Conservation (phyloP, 2,888 invertebrate species). For the Graphium colonna region DNA sequence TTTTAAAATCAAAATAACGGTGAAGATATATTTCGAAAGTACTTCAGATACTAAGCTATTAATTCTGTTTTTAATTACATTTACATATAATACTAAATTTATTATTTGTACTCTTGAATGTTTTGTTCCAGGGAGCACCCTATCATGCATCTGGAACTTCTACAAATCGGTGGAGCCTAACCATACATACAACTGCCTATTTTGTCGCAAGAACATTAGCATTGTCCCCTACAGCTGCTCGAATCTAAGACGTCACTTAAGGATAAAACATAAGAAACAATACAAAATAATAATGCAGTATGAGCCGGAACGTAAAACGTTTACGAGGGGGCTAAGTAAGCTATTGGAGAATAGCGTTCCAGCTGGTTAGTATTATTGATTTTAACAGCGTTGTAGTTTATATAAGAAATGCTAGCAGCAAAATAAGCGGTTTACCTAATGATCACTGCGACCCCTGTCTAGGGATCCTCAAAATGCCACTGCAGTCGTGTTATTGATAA, state of each 20-base stretch:
- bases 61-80: too few relatives aligned
- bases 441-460: too few relatives aligned
- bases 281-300: conserved; percentile 9
- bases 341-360: not conserved
- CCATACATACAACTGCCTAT: conserved; percentile 14
- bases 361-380: not conserved
- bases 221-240: conserved; percentile 8
- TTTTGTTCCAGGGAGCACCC: conserved; percentile 13
- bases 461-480: too few relatives aligned
- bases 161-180: conserved; percentile 4
- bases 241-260: conserved; percentile 22
- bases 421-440: too few relatives aligned
- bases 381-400: too few relatives aligned
- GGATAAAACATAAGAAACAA: conserved; percentile 1
- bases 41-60: too few relatives aligned
- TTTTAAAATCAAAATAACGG: too few relatives aligned
- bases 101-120: not conserved
- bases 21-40: too few relatives aligned
- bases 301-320: conserved; percentile 4
- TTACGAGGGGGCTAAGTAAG: not conserved
- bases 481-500: too few relatives aligned
- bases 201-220: conserved; percentile 16
- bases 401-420: too few relatives aligned
- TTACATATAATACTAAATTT: too few relatives aligned
- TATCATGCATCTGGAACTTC: conserved; percentile 24